These are phyloP conservation scores for Melanotaenia boesemani DNA, from an alignment of 2,797 vertebrate species.

Conservation along the genomic window DNA sequence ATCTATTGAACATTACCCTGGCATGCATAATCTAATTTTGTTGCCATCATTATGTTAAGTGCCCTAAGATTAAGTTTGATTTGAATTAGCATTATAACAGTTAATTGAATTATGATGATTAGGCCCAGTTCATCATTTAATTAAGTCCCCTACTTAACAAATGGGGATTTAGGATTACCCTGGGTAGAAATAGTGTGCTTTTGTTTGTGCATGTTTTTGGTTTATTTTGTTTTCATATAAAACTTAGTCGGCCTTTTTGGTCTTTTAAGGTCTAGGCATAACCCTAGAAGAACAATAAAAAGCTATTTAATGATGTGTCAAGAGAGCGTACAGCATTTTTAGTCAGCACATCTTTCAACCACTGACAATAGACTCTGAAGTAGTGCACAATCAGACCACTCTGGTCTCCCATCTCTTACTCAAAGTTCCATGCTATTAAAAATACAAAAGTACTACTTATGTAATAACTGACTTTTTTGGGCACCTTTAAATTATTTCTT, in stretches of 20 bases:
- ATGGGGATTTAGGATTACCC: background rate
- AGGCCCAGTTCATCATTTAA: background rate
- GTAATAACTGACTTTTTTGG: slow-evolving; percentile 36
- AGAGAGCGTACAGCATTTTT: slow-evolving; percentile 9
- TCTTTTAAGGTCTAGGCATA: background rate
- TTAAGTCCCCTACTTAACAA: background rate
- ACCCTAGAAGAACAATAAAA: background rate
- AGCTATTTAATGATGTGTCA: background rate
- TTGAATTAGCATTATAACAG: background rate
- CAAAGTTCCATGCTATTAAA: slow-evolving; percentile 30
- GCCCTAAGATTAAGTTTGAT: background rate
- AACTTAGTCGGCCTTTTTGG: background rate
- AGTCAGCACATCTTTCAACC: slow-evolving; percentile 8
- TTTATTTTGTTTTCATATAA: background rate
- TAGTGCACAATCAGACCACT: slow-evolving; percentile 18
- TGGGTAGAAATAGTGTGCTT: background rate
- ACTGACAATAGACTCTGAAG: slow-evolving; percentile 25
- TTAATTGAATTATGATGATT: background rate
- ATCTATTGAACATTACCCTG: background rate
- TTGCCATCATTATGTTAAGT: background rate
- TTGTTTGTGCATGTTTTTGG: background rate
- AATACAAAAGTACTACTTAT: slow-evolving; percentile 35
- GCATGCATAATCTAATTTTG: background rate
- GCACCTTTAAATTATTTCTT: slow-evolving; percentile 25
- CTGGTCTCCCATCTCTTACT: slow-evolving; percentile 48